Evolutionary conservation across 2,113 vertebrate species (phyloP).

Genomic region (Ciconia maguari): DNA sequence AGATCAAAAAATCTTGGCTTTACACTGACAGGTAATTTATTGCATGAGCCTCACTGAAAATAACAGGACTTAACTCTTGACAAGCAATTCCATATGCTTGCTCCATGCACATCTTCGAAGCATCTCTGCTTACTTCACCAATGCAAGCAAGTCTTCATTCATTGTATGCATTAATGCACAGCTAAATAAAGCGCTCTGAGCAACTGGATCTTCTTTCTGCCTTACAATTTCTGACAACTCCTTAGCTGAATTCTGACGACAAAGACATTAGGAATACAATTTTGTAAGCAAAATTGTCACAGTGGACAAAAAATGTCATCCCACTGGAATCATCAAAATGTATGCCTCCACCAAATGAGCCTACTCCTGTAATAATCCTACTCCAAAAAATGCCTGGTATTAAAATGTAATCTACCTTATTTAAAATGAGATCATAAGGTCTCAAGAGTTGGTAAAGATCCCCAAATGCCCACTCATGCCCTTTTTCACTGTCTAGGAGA

Average conservation of each 20-base stretch:
- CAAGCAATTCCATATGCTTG: background rate
- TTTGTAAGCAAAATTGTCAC: background rate
- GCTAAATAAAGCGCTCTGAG: background rate
- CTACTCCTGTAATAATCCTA: background rate
- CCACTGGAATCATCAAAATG: background rate
- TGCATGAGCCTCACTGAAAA: background rate
- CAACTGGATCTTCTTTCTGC: background rate
- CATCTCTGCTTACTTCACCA: background rate
- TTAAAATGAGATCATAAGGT: background rate
- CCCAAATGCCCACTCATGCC: background rate
- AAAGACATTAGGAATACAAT: background rate
- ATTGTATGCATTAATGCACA: background rate
- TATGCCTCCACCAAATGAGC: background rate
- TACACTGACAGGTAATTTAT: background rate
- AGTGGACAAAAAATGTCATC: background rate
- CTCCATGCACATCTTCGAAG: background rate
- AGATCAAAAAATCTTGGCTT: background rate
- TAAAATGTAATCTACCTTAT: background rate
- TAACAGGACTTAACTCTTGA: background rate
- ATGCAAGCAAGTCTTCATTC: background rate
- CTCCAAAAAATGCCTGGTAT: background rate
- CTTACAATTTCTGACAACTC: conserved; percentile 20
- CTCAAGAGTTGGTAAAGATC: background rate
- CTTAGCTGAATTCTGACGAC: conserved; percentile 9
- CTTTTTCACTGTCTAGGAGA: background rate